Percentiles rank a stretch among this genome's conserved stretches.
Evolutionary conservation across 2,113 vertebrate species (phyloP).

Genomic region (Chaenocephalus aceratus): DNA sequence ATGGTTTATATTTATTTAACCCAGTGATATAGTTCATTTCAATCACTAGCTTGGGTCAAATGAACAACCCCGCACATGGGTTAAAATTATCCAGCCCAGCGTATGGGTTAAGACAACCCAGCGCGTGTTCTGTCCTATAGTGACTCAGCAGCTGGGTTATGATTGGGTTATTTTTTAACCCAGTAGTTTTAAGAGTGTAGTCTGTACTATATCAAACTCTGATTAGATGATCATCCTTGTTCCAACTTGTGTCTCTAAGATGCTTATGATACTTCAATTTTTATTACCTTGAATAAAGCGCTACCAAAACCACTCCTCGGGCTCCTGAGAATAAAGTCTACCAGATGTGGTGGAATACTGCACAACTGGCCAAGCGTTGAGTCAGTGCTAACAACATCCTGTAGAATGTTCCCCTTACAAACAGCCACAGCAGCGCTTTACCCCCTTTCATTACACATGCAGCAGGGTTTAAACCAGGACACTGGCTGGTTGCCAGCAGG

Average conservation of each 20-base stretch:
- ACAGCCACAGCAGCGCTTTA: slow-evolving; percentile 34
- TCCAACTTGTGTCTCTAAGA: background rate
- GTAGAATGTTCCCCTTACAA: slow-evolving; percentile 59
- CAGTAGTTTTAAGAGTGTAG: too few species aligned
- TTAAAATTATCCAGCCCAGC: too few species aligned
- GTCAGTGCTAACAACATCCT: slow-evolving; percentile 58
- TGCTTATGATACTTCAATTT: background rate
- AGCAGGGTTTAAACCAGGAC: slow-evolving; percentile 65
- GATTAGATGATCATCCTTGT: background rate
- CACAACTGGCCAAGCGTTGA: slow-evolving; percentile 59
- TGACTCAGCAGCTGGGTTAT: too few species aligned
- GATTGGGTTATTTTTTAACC: too few species aligned
- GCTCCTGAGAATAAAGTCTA: slow-evolving; percentile 32
- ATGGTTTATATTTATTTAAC: too few species aligned
- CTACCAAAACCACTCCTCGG: slow-evolving; percentile 12
- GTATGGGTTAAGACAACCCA: too few species aligned
- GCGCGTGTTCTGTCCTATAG: too few species aligned
- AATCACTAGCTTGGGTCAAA: too few species aligned
- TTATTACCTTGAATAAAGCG: slow-evolving; percentile 1
- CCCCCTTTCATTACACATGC: slow-evolving; percentile 30
- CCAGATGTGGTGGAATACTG: slow-evolving; percentile 61
- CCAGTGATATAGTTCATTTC: too few species aligned
- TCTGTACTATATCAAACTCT: background rate
- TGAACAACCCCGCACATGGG: too few species aligned
- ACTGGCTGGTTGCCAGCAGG: slow-evolving; percentile 43